Conservation (phyloP, 2,888 invertebrate species). For the Diarsia mendica region DNA sequence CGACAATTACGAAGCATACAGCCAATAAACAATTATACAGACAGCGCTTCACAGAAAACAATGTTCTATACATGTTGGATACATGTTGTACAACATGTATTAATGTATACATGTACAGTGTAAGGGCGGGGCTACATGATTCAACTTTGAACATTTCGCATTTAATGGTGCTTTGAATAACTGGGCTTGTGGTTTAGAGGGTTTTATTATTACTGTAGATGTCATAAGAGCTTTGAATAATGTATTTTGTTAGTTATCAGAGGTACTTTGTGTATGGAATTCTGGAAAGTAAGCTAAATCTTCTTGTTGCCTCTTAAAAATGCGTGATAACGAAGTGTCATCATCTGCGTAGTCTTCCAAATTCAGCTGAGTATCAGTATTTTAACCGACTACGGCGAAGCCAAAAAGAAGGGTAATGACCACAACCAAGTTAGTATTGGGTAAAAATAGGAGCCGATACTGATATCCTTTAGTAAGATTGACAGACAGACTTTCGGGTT, state of each 20-base stretch:
- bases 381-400: too few species aligned
- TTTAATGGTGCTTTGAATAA: background rate
- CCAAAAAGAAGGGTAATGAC: too few species aligned
- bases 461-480: too few species aligned
- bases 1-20: slow-evolving; percentile 41
- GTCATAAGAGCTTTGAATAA: background rate
- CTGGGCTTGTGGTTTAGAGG: background rate
- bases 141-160: slow-evolving; percentile 5
- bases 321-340: background rate
- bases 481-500: too few species aligned
- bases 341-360: too few species aligned
- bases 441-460: too few species aligned
- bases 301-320: background rate
- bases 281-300: background rate
- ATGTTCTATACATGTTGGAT: slow-evolving; percentile 27
- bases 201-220: background rate
- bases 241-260: background rate
- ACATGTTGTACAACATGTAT: slow-evolving; percentile 3
- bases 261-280: background rate
- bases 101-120: slow-evolving; percentile 5
- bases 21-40: slow-evolving; percentile 47
- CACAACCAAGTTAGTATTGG: too few species aligned
- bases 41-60: slow-evolving; percentile 21
- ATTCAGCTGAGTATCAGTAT: too few species aligned
- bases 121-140: slow-evolving; percentile 27